phyloP scores from a whole-genome alignment of 1,140 invertebrate species.

The Ectropis grisescens region DNA sequence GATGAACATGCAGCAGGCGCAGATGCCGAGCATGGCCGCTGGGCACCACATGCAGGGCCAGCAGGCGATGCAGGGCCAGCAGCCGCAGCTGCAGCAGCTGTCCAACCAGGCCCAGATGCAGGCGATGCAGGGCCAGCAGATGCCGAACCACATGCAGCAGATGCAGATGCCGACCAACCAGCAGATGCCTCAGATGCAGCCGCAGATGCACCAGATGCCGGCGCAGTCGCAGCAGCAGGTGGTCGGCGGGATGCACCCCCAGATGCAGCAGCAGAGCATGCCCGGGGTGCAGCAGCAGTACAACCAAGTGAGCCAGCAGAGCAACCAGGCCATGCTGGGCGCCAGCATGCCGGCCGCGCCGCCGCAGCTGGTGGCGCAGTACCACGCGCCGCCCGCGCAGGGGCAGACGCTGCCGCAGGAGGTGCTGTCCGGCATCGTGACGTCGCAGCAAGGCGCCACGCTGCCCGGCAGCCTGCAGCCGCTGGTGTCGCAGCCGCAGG shows the following conservation, averaged over 20 bases:
- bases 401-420: constrained; percentile 67
- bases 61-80: constrained; percentile 51
- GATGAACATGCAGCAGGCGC: constrained; percentile 60
- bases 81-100: constrained; percentile 64
- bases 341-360: constrained; percentile 53
- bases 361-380: constrained; percentile 57
- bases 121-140: constrained; percentile 63
- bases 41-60: constrained; percentile 49
- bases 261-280: constrained; percentile 62
- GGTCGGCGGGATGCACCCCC: constrained; percentile 58
- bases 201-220: constrained; percentile 58
- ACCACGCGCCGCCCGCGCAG: constrained; percentile 62
- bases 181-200: constrained; percentile 64
- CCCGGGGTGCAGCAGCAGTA: constrained; percentile 55
- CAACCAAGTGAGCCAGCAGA: constrained; percentile 58
- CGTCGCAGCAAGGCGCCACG: constrained; percentile 66
- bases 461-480: constrained; percentile 61
- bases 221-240: constrained; percentile 58
- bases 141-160: constrained; percentile 66
- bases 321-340: constrained; percentile 61
- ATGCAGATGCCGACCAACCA: constrained; percentile 64
- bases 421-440: constrained; percentile 65
- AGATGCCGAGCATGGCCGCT: constrained; percentile 52
- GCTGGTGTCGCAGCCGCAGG: constrained; percentile 64
- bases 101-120: constrained; percentile 65